Evolutionary conservation across 2,888 invertebrate genomes (phyloP).

Genomic region (Cacoxenus indagator): DNA sequence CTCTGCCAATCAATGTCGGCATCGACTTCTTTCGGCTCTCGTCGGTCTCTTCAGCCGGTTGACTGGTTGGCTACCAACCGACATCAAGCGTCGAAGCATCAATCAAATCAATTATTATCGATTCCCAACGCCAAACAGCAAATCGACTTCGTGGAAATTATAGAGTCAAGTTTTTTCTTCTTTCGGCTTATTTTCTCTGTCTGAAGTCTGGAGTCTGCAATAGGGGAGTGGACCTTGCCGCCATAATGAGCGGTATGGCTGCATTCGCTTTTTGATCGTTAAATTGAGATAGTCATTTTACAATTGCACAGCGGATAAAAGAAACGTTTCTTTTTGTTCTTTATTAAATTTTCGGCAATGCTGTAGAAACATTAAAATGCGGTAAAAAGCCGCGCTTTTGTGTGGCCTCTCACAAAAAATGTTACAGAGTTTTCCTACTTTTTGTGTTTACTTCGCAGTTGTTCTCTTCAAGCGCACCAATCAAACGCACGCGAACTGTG

Average conservation of each 20-base stretch:
- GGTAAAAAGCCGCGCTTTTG: background rate
- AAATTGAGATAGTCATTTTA: conserved; percentile 56
- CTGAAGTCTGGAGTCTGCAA: background rate
- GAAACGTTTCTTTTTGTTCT: background rate
- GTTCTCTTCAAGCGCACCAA: conserved; percentile 36
- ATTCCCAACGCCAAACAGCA: conserved; percentile 34
- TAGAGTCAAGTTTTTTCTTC: conserved; percentile 29
- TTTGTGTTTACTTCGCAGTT: background rate
- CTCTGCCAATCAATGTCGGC: conserved; percentile 17
- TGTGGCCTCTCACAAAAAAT: background rate
- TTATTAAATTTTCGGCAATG: background rate
- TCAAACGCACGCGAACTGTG: conserved; percentile 44
- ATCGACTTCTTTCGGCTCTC: background rate
- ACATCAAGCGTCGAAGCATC: conserved; percentile 57
- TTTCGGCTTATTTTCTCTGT: background rate
- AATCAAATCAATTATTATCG: conserved; percentile 70
- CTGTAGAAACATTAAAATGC: background rate
- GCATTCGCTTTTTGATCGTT: conserved; percentile 65
- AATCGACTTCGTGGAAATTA: conserved; percentile 57
- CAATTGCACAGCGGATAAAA: conserved; percentile 11
- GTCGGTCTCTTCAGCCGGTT: background rate
- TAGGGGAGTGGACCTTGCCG: conserved; percentile 32
- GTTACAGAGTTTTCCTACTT: background rate
- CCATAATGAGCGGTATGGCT: conserved; percentile 65
- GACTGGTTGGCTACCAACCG: conserved; percentile 23